These are phyloP conservation scores for Galerucella pusilla DNA, from an alignment of 2,888 invertebrate species.

Conservation along the genomic window DNA sequence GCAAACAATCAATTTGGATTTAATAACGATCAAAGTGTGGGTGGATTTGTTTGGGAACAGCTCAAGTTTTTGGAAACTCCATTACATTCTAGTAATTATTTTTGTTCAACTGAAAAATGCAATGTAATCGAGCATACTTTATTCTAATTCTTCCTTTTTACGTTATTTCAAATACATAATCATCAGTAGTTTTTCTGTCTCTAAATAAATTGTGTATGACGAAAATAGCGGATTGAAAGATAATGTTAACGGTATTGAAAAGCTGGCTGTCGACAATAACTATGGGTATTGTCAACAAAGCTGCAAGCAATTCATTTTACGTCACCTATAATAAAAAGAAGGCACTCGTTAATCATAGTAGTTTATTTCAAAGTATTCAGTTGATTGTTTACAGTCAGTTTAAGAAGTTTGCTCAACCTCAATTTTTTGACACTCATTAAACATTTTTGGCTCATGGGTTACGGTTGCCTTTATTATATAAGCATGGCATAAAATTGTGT, in stretches of 20 bases:
- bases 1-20: not conserved
- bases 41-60: no score
- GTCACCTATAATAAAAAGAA: conserved; percentile 19
- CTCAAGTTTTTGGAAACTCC: no score
- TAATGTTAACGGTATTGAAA: conserved; percentile 28
- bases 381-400: not conserved
- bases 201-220: conserved; percentile 26
- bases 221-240: conserved; percentile 16
- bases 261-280: conserved; percentile 14
- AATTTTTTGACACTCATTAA: no score
- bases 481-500: no score
- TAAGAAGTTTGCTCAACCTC: no score
- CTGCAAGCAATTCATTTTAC: conserved; percentile 29
- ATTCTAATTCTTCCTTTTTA: no score
- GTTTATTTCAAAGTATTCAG: not conserved
- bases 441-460: no score
- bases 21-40: not conserved
- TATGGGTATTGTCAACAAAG: conserved; percentile 25
- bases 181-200: not conserved
- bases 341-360: not conserved
- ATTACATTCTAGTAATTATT: no score
- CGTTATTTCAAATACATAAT: not conserved
- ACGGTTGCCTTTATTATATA: no score
- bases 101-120: no score
- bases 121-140: no score